These are phyloP conservation scores for Laticauda colubrina DNA, from an alignment of 2,113 vertebrate species.

Conservation along the genomic window DNA sequence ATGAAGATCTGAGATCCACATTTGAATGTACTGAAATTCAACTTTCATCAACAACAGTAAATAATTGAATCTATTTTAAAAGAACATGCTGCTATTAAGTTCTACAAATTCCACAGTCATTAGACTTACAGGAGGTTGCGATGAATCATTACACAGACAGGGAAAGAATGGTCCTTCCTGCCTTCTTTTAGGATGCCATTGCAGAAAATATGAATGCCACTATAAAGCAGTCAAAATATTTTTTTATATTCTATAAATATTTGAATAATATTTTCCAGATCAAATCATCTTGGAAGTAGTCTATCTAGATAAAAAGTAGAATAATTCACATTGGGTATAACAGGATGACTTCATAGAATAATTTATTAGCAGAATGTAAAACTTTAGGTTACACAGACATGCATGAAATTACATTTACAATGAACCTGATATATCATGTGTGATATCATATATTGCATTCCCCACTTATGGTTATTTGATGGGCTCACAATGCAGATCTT, in stretches of 20 bases:
- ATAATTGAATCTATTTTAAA: neutral
- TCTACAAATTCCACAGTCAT: neutral
- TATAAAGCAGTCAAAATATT: neutral
- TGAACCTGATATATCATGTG: neutral
- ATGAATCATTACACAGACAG: neutral
- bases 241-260: neutral
- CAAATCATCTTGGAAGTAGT: neutral
- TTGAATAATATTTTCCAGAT: neutral
- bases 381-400: neutral
- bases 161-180: constrained; percentile 35
- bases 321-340: neutral
- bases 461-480: neutral
- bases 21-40: neutral
- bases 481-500: neutral
- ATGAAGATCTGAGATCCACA: neutral
- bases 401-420: neutral
- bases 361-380: neutral
- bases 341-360: neutral
- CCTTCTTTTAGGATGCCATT: neutral
- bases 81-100: neutral
- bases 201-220: neutral
- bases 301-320: neutral
- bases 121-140: neutral
- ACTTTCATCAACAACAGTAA: neutral
- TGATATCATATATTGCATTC: neutral